phyloP scores from a whole-genome alignment of 1,140 invertebrate genomes.

The Ceratosolen fusciceps region DNA sequence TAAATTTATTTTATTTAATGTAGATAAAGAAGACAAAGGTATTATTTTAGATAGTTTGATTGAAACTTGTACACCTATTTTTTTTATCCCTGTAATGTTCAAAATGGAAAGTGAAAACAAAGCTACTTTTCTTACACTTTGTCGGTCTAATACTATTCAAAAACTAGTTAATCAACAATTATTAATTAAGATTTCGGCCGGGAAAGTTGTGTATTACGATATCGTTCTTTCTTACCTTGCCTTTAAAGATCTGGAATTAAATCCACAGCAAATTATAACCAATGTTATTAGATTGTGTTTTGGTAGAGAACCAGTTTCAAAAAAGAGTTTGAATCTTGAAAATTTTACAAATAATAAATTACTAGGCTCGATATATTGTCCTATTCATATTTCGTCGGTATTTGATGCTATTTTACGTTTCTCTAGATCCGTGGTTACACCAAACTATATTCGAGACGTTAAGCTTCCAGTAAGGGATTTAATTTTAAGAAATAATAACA shows the following conservation, averaged over 20 bases:
- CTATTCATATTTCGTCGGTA: constrained; percentile 59
- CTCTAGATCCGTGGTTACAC: constrained; percentile 51
- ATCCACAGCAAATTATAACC: constrained; percentile 58
- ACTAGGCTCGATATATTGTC: constrained; percentile 62
- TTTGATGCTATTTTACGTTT: constrained; percentile 60
- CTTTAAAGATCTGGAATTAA: constrained; percentile 56
- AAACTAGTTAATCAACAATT: constrained; percentile 61
- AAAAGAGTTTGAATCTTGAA: constrained; percentile 63
- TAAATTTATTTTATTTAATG: constrained; percentile 67
- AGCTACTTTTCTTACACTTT: constrained; percentile 62
- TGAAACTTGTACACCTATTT: constrained; percentile 57
- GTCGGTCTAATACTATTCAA: constrained; percentile 56
- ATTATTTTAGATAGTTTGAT: constrained; percentile 59
- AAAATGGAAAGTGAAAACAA: constrained; percentile 57
- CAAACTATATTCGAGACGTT: constrained; percentile 51
- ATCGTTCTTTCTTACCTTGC: constrained; percentile 63
- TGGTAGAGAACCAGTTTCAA: constrained; percentile 49
- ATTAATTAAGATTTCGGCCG: constrained; percentile 53
- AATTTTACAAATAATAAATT: constrained; percentile 64
- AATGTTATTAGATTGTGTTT: constrained; percentile 58
- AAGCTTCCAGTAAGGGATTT: constrained; percentile 63
- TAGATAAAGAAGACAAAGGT: constrained; percentile 52
- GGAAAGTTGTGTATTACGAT: constrained; percentile 58
- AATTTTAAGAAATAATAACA: constrained; percentile 60
- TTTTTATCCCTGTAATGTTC: constrained; percentile 63